A percentile compares a stretch with the other conserved stretches of the same genome.
Evolutionary conservation across 1,140 invertebrate species (phyloP).

Genomic region (Lepidotrigona ventralis): DNA sequence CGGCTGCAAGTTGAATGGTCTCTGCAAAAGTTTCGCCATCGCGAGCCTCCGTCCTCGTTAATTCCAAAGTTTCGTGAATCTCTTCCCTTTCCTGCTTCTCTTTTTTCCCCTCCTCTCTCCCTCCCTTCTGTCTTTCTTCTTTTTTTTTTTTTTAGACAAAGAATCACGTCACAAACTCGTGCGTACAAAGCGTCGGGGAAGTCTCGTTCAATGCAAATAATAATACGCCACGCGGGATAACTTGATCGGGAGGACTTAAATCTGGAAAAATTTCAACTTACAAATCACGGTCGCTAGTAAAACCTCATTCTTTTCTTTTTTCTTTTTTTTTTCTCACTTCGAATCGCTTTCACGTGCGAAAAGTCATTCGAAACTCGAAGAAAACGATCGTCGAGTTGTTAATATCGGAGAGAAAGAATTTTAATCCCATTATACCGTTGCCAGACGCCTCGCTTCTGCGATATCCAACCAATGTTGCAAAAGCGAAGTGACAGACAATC

Average conservation of each 20-base stretch:
- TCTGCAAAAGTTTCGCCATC: constrained; percentile 59
- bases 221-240: background rate
- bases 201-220: background rate
- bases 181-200: background rate
- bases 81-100: constrained; percentile 28
- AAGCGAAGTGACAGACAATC: background rate
- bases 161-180: background rate
- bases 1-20: constrained; percentile 64
- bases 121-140: background rate
- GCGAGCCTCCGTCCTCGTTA: constrained; percentile 60
- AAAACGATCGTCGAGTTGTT: background rate
- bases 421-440: background rate
- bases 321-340: too few species aligned
- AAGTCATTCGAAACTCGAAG: background rate
- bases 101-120: too few species aligned
- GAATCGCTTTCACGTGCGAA: too few species aligned
- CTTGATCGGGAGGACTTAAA: background rate
- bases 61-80: constrained; percentile 67
- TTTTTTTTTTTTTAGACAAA: constrained; percentile 3
- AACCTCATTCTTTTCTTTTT: too few species aligned
- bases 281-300: too few species aligned
- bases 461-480: background rate
- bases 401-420: background rate
- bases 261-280: background rate
- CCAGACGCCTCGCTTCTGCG: background rate